Percentiles rank a stretch among this genome's conserved stretches.
These are phyloP conservation scores for Palythoa heliodiscus DNA, from an alignment of 92 coral and sea anemone species.

Conservation along the genomic window DNA sequence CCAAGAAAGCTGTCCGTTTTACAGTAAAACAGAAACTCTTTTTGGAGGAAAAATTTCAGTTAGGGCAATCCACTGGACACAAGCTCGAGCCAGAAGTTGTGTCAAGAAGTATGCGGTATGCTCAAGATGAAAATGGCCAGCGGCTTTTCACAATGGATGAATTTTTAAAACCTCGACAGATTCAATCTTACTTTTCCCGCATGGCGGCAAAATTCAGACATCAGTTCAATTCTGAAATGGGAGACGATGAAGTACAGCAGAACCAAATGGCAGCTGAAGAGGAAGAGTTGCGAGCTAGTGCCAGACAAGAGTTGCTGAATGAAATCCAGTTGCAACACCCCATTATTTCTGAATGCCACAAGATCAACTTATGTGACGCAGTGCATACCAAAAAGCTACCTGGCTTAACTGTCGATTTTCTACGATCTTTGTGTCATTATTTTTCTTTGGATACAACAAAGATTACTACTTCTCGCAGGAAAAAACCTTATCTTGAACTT, in stretches of 20 bases:
- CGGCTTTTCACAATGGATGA: neutral
- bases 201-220: slow-evolving; percentile 7
- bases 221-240: neutral
- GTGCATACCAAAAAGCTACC: neutral
- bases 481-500: too few species aligned
- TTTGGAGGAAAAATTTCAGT: neutral
- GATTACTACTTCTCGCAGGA: too few species aligned
- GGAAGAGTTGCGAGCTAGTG: neutral
- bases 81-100: neutral
- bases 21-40: neutral
- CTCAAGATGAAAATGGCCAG: neutral
- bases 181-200: neutral
- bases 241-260: neutral
- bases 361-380: neutral
- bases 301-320: neutral
- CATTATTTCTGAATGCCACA: neutral
- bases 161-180: neutral
- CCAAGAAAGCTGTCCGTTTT: neutral
- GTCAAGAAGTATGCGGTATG: neutral
- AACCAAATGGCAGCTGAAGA: neutral
- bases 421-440: neutral
- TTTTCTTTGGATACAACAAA: neutral
- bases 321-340: slow-evolving; percentile 5
- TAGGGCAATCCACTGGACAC: slow-evolving; percentile 5
- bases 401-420: neutral